Conservation (phyloP, 1,140 invertebrate species). For the Listronotus bonariensis region DNA sequence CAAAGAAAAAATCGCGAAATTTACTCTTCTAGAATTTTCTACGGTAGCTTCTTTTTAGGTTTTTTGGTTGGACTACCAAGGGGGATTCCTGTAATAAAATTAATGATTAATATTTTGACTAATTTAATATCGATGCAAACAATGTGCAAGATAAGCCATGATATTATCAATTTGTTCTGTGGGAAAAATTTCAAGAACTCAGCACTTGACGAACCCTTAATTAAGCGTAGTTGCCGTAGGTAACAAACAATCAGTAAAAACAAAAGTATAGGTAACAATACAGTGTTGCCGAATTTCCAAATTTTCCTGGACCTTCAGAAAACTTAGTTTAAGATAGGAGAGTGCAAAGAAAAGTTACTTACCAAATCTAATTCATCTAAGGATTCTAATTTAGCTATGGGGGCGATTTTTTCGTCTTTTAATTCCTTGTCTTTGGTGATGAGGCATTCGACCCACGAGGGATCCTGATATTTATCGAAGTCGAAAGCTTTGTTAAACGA, state of each 20-base stretch:
- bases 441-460: conserved; percentile 46
- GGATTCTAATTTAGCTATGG: conserved; percentile 69
- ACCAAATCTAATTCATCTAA: conserved; percentile 67
- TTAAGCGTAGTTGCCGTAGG: too few species aligned
- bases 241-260: too few species aligned
- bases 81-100: conserved; percentile 50
- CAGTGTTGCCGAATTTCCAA: neutral
- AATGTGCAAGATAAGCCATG: too few species aligned
- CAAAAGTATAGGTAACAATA: too few species aligned
- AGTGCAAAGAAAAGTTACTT: conserved; percentile 20
- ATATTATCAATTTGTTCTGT: too few species aligned
- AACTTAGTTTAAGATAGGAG: too few species aligned
- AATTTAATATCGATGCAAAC: too few species aligned
- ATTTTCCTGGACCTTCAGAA: neutral
- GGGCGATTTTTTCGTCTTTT: conserved; percentile 57
- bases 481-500: conserved; percentile 56
- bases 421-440: conserved; percentile 44
- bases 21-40: conserved; percentile 10
- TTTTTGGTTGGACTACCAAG: conserved; percentile 50
- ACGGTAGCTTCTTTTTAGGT: conserved; percentile 44
- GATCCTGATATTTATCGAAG: conserved; percentile 48
- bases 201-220: too few species aligned
- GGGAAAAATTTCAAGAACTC: too few species aligned
- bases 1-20: conserved; percentile 16
- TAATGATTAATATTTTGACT: neutral